Base-by-base conservation (phyloP, 2,113 vertebrate genomes). In the Oreochromis niloticus region DNA sequence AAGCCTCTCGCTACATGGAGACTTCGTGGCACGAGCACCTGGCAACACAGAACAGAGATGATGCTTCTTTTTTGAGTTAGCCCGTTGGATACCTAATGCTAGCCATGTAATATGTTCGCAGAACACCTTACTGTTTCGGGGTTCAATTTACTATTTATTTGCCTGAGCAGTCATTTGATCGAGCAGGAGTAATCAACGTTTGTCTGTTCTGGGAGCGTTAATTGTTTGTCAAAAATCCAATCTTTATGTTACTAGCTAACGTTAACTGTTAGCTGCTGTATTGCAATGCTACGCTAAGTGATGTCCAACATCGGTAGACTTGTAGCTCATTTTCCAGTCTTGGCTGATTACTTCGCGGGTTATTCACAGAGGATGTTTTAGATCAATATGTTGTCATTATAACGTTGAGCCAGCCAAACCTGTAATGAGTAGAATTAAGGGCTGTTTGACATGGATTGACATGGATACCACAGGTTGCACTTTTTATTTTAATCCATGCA, bases 11-110 rank as follows among this genome's bases (percentile, higher is more conserved):
- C 7, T 55, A 19, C 68, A 19, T 10, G 19, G 50, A 66, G 46
- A 43, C n/a, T 87, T 91, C 84, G 90, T 89, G 88, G 90, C 82
- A 66, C 17, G 50, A 92, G 46, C 85, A 85, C 86, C 87, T 89
- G 90, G 88, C 93, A 90, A 81, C 87, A 90, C 82, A 36, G 78
- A 55, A 32, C 59, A 63, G 61, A 83, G 63, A 75, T 52, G 94
- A 93, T 92, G 94, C 91, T 93, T 87, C 93, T 91, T 89, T 92
- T 89, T 79, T 85, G 91, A 85, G 87, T 48, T 94, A 95, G 90
- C 92, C n/a, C 73, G 50, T 11, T 83, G 24, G 84, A 83, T 90
- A 80, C 30, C 80, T 71, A 55, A 50, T 4, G 86, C 27, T 79
- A 90, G 84, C 55, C 22, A 19, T 43, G 79, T 41, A n/a, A 8